phyloP scores from a whole-genome alignment of 2,113 vertebrate species.

The Furnarius figulus region DNA sequence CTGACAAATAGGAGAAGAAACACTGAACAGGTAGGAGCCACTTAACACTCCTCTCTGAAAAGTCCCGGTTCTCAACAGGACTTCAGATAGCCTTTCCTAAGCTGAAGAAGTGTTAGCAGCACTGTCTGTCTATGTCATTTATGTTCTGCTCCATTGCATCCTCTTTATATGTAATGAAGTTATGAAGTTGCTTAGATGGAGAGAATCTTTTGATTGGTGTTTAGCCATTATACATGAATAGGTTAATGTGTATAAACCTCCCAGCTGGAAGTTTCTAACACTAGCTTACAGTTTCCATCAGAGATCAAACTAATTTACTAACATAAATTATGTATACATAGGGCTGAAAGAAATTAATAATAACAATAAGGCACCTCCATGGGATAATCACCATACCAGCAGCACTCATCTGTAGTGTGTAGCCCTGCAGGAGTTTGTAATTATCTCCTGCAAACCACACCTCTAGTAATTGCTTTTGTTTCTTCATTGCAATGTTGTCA shows the following conservation, averaged over 20 bases:
- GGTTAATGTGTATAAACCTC: constrained; percentile 72
- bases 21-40: background rate
- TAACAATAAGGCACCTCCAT: constrained; percentile 70
- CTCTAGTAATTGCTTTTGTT: constrained; percentile 52
- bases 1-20: background rate
- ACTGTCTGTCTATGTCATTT: constrained; percentile 45
- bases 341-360: constrained; percentile 67
- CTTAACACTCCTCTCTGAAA: background rate
- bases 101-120: constrained; percentile 3
- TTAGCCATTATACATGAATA: constrained; percentile 51
- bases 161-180: constrained; percentile 44
- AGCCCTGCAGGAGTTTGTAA: constrained; percentile 67
- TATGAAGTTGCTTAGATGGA: constrained; percentile 63
- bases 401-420: constrained; percentile 54
- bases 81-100: constrained; percentile 14
- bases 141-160: constrained; percentile 52
- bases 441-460: constrained; percentile 62
- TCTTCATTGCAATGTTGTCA: background rate
- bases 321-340: constrained; percentile 76
- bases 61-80: background rate
- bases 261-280: constrained; percentile 70
- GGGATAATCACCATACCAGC: constrained; percentile 74
- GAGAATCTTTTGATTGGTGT: constrained; percentile 65
- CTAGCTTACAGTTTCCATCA: constrained; percentile 70
- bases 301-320: constrained; percentile 76